Evolutionary conservation across 1,140 invertebrate species (phyloP), one percentile per base, ranked within the genome.

Genomic region (Drosophila takahashii): DNA sequence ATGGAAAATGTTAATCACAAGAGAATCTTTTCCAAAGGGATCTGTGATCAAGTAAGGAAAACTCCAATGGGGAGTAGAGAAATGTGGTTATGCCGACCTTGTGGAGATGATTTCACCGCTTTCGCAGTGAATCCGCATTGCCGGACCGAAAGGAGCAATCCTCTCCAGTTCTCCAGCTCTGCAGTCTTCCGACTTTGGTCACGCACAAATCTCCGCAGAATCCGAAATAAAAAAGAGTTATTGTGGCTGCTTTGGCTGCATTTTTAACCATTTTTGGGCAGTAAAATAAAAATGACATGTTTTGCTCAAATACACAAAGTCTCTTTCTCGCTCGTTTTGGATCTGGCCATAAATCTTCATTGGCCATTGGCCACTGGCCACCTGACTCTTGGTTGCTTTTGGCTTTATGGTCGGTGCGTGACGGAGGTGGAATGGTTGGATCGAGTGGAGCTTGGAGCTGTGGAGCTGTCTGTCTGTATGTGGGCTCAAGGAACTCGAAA

Each of bases 401-500:
- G 61, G 54, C 56, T 79, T 84, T 79, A 79, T 79, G 76, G 65
- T 32, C 70, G 85, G 56, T 87, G 84, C 84, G 71, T 79, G 83
- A 62, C 69, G 57, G 56, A 66, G 50, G 36, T 53, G 70, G 69
- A 53, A 26, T 37, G 32, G 45, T 34, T 26, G 27, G 47, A 27
- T 39, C 15, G 9, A 44, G 41, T n/a, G 27, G 22, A 66, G 45
- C n/a, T 16, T 37, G 41, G 9, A 44, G 41, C 41, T 16, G 9
- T 29, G 29, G 13, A 67, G 36, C 18, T n/a, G 54, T 47, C 34
- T 34, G 64, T 29, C 79, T 78, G 34, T 64, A 87, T 89, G 89
- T 87, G 83, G 89, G 75, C 74, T 87, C 74, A 81, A 90, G 83
- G 89, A 87, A 90, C 87, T 90, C 72, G 83, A 87, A 87, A 81